phyloP scores from a whole-genome alignment of 2,113 vertebrate genomes.

The Neogobius melanostomus region DNA sequence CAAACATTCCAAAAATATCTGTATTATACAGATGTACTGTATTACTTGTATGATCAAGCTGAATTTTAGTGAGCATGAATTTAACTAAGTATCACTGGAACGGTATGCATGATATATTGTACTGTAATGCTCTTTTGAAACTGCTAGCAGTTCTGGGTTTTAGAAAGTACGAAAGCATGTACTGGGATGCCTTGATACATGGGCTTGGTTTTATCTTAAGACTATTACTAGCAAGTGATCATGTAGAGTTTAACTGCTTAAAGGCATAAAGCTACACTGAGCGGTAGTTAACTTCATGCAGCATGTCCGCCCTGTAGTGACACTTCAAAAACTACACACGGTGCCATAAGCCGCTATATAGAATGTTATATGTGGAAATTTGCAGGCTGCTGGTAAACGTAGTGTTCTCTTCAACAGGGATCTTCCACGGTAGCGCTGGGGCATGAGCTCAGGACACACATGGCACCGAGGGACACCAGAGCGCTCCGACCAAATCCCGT shows the following conservation, averaged over 20 bases:
- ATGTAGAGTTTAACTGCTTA: slow-evolving; percentile 34
- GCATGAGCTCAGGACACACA: slow-evolving; percentile 69
- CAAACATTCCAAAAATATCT: too few relatives aligned
- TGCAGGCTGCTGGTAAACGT: slow-evolving; percentile 68
- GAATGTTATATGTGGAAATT: slow-evolving; percentile 51
- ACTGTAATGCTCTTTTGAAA: neutral
- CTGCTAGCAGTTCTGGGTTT: neutral
- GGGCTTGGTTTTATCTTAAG: neutral
- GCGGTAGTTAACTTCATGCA: slow-evolving; percentile 15
- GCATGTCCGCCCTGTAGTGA: slow-evolving; percentile 35
- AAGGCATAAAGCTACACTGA: slow-evolving; percentile 28
- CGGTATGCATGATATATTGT: neutral
- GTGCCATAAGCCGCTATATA: slow-evolving; percentile 49
- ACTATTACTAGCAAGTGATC: slow-evolving; percentile 16
- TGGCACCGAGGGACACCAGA: slow-evolving; percentile 68
- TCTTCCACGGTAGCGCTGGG: slow-evolving; percentile 65
- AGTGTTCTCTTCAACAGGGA: slow-evolving; percentile 72
- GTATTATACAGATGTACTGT: too few relatives aligned
- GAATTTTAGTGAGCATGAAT: too few relatives aligned
- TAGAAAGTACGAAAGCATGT: neutral
- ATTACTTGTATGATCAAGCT: too few relatives aligned
- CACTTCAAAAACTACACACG: slow-evolving; percentile 39
- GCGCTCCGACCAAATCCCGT: slow-evolving; percentile 75
- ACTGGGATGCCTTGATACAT: neutral
- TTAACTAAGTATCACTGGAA: too few relatives aligned